Percentiles rank a stretch among this genome's conserved stretches.
Evolutionary conservation across 2,888 invertebrate species (phyloP).

Genomic region (Ectropis crepuscularia): DNA sequence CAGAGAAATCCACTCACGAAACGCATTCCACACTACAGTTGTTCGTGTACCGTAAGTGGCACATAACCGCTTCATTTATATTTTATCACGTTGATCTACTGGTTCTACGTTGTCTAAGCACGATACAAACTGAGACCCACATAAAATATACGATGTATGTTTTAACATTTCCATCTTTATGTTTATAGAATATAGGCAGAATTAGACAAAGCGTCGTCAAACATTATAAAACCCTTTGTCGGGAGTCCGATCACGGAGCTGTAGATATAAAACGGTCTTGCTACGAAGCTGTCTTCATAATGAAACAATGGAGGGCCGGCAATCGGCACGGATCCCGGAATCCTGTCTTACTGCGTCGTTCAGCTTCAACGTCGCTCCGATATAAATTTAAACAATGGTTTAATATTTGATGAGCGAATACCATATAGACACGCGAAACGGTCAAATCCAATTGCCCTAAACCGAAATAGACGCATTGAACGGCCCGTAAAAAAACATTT

Average conservation of each 20-base stretch:
- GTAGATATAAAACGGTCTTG: slow-evolving; percentile 4
- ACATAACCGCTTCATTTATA: no score
- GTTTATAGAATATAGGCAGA: slow-evolving; percentile 1
- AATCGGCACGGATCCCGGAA: slow-evolving; percentile 18
- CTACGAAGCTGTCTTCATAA: slow-evolving; percentile 32
- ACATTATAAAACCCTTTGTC: slow-evolving; percentile 16
- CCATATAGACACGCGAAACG: neutral
- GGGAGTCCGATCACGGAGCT: slow-evolving; percentile 14
- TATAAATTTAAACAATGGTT: slow-evolving; percentile 2
- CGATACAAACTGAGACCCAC: neutral
- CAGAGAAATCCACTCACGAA: no score
- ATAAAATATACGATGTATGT: neutral
- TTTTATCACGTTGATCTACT: neutral
- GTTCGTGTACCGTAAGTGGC: no score
- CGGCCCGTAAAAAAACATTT: no score
- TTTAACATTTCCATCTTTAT: neutral
- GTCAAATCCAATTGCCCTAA: neutral
- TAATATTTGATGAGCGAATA: slow-evolving; percentile 12
- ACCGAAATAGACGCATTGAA: no score
- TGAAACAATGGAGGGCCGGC: slow-evolving; percentile 1
- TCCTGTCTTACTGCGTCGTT: slow-evolving; percentile 7
- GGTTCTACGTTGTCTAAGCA: neutral
- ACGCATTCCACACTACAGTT: no score
- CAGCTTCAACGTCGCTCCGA: neutral
- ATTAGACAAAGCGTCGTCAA: slow-evolving; percentile 14